A percentile compares a stretch with the other conserved stretches of the same genome.
These are phyloP conservation scores for Passer domesticus DNA, from an alignment of 2,113 vertebrate genomes.

Conservation along the genomic window DNA sequence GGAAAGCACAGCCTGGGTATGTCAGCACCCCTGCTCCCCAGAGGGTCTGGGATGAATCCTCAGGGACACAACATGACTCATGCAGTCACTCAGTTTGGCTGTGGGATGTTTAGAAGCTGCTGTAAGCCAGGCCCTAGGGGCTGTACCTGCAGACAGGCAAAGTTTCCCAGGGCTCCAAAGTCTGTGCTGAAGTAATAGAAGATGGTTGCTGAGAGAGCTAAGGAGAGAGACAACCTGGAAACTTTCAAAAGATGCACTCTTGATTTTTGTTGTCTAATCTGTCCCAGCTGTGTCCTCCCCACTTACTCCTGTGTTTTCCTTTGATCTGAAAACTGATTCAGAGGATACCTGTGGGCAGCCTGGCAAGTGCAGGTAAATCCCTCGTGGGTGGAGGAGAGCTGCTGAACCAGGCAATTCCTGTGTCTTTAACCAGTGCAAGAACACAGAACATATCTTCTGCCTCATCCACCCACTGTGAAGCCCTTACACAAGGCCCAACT, in stretches of 20 bases:
- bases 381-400: background rate
- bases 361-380: background rate
- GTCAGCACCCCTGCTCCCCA: background rate
- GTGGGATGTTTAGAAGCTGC: background rate
- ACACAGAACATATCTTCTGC: background rate
- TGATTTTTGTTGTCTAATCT: background rate
- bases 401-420: background rate
- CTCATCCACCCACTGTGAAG: background rate
- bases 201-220: background rate
- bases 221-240: background rate
- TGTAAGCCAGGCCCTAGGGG: background rate
- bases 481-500: background rate
- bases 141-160: background rate
- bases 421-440: background rate
- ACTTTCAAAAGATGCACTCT: background rate
- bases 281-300: background rate
- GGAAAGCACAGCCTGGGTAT: background rate
- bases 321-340: background rate
- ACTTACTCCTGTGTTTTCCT: background rate
- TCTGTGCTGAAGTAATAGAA: background rate
- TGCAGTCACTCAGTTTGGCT: background rate
- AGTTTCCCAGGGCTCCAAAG: background rate
- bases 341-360: background rate
- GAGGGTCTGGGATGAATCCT: background rate
- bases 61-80: background rate